A percentile compares a stretch with the other conserved stretches of the same genome.
Evolutionary conservation across 2,888 invertebrate species (phyloP).

Genomic region (Apodemia duryi): DNA sequence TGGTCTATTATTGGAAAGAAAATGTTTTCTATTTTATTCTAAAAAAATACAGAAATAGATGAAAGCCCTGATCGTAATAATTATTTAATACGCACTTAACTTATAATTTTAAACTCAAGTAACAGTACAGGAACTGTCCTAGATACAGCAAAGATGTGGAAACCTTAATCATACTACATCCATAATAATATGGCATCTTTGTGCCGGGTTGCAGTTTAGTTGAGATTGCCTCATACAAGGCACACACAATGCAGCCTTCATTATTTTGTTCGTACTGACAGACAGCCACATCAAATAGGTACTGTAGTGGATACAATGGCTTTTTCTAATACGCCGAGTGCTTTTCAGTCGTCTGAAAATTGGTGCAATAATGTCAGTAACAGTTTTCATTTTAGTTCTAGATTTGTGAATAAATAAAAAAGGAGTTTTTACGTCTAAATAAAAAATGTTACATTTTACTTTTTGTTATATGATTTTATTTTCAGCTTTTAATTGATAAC

Average conservation of each 20-base stretch:
- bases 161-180: background rate
- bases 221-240: slow-evolving; percentile 37
- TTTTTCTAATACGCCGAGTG: slow-evolving; percentile 44
- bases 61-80: background rate
- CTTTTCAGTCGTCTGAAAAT: slow-evolving; percentile 33
- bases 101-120: background rate
- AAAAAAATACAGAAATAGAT: no score
- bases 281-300: slow-evolving; percentile 33
- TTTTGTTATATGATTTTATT: background rate
- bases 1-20: no score
- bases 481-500: no score
- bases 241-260: slow-evolving; percentile 49
- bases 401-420: background rate
- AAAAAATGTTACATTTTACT: background rate
- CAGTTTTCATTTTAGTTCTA: slow-evolving; percentile 1
- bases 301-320: slow-evolving; percentile 32
- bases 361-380: slow-evolving; percentile 25
- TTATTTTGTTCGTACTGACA: slow-evolving; percentile 43
- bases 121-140: background rate
- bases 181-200: slow-evolving; percentile 12
- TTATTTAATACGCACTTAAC: background rate
- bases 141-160: background rate
- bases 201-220: slow-evolving; percentile 30
- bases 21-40: no score
- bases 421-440: background rate